Base-by-base conservation (phyloP, 2,113 vertebrate genomes). In the Agelaius tricolor region DNA sequence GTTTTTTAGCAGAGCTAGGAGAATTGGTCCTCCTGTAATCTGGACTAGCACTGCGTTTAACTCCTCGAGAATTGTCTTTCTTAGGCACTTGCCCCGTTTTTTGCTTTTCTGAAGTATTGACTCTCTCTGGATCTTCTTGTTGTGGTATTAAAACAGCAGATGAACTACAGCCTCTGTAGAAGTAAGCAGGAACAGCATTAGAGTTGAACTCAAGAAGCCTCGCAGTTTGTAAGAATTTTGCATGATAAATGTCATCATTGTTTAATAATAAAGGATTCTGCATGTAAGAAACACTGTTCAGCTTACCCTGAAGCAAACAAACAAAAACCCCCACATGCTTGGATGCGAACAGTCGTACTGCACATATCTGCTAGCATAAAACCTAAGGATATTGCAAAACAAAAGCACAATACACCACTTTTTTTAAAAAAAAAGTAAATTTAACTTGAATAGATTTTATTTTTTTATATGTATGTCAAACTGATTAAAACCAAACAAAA, bases 41-140 rank as follows among this genome's bases (percentile, higher is more conserved):
- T 92, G 99, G 98, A 97, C 99, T 99, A 96, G 99, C 99, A 93
- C 98, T 99, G 97, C 99, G 98, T 97, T 99, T 99, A 85, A 99
- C 97, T 96, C 99, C 99, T 93, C 99, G 98, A 97, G 98, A 98
- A 97, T 97, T 98, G 97, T 99, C 99, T 94, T 98, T 99, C 97
- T 99, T 99, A 97, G 98, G 98, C 97, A 98, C 98, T 96, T 99
- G 98, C 97, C 98, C 98, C 94, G 98, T 97, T 98, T 98, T 98
- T 79, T 98, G 98, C 96, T 98, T 98, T 97, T 99, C 99, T 94
- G 99, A 99, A 98, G 98, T 98, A 97, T 95, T 98, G 94, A 98
- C 98, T 98, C 98, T 98, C 94, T 99, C 99, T 88, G 98, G 97
- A 96, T 99, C 99, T 97, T 99, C 99, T 98, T 99, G 97, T 86